Conservation (phyloP, 2,797 vertebrate genomes). For the Macrochelys suwanniensis region DNA sequence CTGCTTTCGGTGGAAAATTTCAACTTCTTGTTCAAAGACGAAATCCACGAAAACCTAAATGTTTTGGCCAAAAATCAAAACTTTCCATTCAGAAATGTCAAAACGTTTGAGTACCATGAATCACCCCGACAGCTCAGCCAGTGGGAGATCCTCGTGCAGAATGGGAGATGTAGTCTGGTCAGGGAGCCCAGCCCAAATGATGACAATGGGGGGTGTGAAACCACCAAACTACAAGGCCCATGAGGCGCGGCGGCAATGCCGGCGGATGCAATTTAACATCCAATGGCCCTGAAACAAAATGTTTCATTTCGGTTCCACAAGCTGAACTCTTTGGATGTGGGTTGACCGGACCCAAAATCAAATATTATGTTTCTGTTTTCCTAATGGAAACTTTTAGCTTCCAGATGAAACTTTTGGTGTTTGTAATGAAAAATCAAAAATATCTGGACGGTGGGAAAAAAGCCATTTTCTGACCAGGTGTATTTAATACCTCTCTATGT, state of each 20-base stretch:
- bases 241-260: background rate
- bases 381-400: background rate
- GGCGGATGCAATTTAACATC: rapidly evolving
- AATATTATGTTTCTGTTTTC: background rate
- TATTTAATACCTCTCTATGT: background rate
- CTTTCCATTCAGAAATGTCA: background rate
- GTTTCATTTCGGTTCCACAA: background rate
- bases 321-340: background rate
- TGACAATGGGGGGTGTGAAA: background rate
- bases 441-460: background rate
- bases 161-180: background rate
- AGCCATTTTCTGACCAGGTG: background rate
- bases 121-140: rapidly evolving
- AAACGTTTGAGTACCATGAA: background rate
- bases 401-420: background rate
- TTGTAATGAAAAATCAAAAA: background rate
- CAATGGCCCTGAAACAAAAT: background rate
- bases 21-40: background rate
- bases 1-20: background rate
- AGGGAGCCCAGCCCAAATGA: background rate
- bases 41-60: background rate
- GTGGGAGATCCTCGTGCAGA: background rate
- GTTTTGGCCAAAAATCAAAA: background rate
- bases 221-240: rapidly evolving
- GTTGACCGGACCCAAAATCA: background rate